phyloP scores from a whole-genome alignment of 2,113 vertebrate species.

The Elaphurus davidianus region DNA sequence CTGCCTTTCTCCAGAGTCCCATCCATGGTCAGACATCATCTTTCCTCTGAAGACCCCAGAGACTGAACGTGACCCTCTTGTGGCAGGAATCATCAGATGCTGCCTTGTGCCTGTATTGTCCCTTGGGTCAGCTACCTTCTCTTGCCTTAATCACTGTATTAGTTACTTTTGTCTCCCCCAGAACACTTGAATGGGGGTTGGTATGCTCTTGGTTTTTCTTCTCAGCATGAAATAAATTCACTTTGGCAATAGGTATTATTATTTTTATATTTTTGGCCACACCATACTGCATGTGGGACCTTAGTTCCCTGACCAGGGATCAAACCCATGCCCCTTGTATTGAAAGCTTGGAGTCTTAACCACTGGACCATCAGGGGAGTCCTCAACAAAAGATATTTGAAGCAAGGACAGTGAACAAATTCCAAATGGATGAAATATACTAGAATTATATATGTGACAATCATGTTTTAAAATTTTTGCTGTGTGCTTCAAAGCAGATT shows the following conservation, averaged over 20 bases:
- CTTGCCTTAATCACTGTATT: neutral
- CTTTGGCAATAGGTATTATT: neutral
- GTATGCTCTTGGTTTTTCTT: neutral
- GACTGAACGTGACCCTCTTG: neutral
- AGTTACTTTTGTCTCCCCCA: neutral
- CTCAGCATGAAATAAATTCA: neutral
- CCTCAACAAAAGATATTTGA: neutral
- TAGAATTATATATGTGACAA: neutral
- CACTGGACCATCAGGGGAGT: neutral
- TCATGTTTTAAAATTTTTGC: constrained; percentile 9
- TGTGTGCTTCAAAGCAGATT: neutral
- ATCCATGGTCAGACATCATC: neutral
- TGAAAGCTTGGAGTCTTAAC: neutral
- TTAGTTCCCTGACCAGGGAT: neutral
- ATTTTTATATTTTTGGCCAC: neutral
- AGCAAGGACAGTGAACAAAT: neutral
- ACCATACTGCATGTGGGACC: neutral
- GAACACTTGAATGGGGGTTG: neutral
- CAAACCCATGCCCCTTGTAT: neutral
- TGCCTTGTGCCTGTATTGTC: rapidly evolving
- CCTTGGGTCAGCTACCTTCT: neutral
- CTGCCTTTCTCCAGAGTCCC: neutral
- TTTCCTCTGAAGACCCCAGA: neutral
- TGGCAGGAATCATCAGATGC: neutral
- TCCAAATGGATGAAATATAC: constrained; percentile 7